Evolutionary conservation across 2,888 invertebrate species (phyloP).

Genomic region (Rotaria macrura): DNA sequence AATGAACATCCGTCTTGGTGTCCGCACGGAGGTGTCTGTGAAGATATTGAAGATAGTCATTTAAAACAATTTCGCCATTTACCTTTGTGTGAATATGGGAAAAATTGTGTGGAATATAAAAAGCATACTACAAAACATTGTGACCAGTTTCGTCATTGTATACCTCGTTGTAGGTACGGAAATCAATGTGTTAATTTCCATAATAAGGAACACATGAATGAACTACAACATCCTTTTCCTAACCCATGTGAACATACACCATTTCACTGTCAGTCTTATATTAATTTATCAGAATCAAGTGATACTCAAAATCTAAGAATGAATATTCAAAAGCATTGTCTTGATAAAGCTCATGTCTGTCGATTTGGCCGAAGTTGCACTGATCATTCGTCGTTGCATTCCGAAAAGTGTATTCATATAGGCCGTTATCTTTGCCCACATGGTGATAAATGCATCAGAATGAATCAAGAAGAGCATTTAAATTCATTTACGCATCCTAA

Average conservation of each 20-base stretch:
- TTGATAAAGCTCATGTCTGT: background rate
- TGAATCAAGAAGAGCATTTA: background rate
- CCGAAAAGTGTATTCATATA: background rate
- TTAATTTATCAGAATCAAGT: background rate
- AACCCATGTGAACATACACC: background rate
- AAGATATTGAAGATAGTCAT: too few species aligned
- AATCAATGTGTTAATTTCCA: background rate
- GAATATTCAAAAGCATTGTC: background rate
- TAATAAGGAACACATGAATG: background rate
- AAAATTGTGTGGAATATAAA: too few species aligned
- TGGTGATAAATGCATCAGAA: background rate
- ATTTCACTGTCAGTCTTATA: background rate
- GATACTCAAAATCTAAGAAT: background rate
- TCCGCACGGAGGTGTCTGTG: background rate
- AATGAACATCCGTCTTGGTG: too few species aligned
- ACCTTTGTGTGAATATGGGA: too few species aligned
- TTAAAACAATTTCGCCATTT: too few species aligned
- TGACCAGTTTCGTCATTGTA: too few species aligned
- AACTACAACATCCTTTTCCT: background rate
- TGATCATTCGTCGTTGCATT: background rate
- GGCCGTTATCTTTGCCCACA: background rate
- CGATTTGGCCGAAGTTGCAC: background rate
- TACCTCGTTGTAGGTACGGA: too few species aligned
- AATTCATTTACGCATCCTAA: background rate
- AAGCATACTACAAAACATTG: too few species aligned